These are phyloP conservation scores for Drosophila eugracilis DNA, from an alignment of 1,140 invertebrate genomes.

Conservation along the genomic window DNA sequence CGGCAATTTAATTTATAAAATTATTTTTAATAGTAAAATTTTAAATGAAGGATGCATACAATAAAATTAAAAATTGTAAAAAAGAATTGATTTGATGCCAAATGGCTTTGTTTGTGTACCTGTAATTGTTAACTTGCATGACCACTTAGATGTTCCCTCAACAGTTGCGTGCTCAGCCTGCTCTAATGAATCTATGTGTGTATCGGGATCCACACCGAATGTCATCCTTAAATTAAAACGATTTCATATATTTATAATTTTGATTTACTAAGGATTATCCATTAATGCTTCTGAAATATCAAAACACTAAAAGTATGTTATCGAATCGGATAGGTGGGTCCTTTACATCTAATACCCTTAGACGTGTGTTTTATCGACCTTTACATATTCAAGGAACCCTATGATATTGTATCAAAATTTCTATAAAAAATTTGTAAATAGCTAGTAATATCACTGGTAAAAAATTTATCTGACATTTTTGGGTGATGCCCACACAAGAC, in stretches of 20 bases:
- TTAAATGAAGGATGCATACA: not conserved
- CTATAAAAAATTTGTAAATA: not conserved
- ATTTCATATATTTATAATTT: slow-evolving; percentile 39
- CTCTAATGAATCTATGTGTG: slow-evolving; percentile 99
- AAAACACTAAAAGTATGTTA: slow-evolving; percentile 7
- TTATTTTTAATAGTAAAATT: not conserved
- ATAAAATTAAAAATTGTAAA: slow-evolving; percentile 5
- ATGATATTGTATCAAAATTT: not conserved
- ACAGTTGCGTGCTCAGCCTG: slow-evolving; percentile 98
- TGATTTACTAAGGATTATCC: not conserved
- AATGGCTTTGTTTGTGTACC: slow-evolving; percentile 87
- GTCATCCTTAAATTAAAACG: slow-evolving; percentile 90
- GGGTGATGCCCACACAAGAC: slow-evolving; percentile 8
- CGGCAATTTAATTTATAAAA: no score
- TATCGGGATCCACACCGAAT: slow-evolving; percentile 99
- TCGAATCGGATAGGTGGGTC: slow-evolving; percentile 11
- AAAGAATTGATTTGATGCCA: slow-evolving; percentile 18
- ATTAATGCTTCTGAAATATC: slow-evolving; percentile 14
- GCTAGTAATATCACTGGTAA: no score
- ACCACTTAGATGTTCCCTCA: slow-evolving; percentile 99
- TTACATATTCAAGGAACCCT: not conserved
- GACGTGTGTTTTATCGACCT: not conserved
- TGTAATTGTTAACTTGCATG: slow-evolving; percentile 99
- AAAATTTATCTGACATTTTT: not conserved
- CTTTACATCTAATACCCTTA: not conserved